A percentile compares a stretch with the other conserved stretches of the same genome.
phyloP scores from a whole-genome alignment of 2,888 invertebrate species.

The Carabus problematicus region DNA sequence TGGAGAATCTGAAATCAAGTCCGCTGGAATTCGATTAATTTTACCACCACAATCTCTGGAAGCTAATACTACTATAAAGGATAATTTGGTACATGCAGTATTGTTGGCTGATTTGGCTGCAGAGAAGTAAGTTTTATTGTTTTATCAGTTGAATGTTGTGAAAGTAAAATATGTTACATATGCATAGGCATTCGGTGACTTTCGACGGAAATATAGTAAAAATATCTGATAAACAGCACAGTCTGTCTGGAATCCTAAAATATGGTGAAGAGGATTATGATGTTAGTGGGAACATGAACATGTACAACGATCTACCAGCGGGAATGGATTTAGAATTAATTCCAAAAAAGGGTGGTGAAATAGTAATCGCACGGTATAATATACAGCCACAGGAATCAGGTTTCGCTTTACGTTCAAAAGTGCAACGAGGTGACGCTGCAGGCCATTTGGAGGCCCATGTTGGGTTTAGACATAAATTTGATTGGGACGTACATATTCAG shows the following conservation, averaged over 20 bases:
- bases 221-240: constrained; percentile 35
- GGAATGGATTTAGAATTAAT: constrained; percentile 58
- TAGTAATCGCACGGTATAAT: constrained; percentile 34
- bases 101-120: constrained; percentile 52
- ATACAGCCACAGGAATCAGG: constrained; percentile 52
- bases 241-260: constrained; percentile 50
- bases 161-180: no score
- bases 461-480: constrained; percentile 54
- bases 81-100: constrained; percentile 50
- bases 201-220: constrained; percentile 37
- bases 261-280: constrained; percentile 58
- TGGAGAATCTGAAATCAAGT: constrained; percentile 29
- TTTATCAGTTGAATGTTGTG: no score
- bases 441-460: constrained; percentile 57
- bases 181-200: constrained; percentile 23
- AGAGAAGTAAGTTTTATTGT: constrained; percentile 48
- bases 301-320: constrained; percentile 57
- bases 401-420: constrained; percentile 51
- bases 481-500: constrained; percentile 59
- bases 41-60: constrained; percentile 55
- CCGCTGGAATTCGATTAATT: constrained; percentile 26
- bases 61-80: constrained; percentile 52
- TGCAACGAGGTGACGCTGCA: constrained; percentile 59
- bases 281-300: constrained; percentile 58
- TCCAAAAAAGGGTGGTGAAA: constrained; percentile 57